Evolutionary conservation across 2,888 invertebrate genomes (phyloP), one percentile per base, ranked within the genome.

Genomic region (Prostheceraeus crozeri): DNA sequence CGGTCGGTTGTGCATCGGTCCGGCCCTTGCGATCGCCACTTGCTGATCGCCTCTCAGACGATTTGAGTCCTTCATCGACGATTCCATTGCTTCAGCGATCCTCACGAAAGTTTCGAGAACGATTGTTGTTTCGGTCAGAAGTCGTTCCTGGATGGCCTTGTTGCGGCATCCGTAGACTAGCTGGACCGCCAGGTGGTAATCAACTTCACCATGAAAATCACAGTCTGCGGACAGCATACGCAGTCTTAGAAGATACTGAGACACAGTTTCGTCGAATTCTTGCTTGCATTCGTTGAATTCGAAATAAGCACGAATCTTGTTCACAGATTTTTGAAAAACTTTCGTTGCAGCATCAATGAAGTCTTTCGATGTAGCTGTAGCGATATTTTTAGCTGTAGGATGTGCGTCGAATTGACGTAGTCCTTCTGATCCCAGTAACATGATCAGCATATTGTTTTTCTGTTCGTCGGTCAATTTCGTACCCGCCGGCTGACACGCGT

Each of bases 211-310:
- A 4, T 4, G 48, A 19, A n/a, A 30, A 19, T 48, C 48, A 19
- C 48, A 48, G 8, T 48, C 48, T 10, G 28, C 48, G n/a, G 23
- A 48, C 4, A 48, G 48, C 8, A 30, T 48, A 21, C 48, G 48
- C 4, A 48, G 48, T 25, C 25, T 30, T 21, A 30, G 23, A 10
- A 48, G 8, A 4, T 19, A 48, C 23, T 48, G 27, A 4, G 48
- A 28, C 8, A 48, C 48, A 11, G 23, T 48, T 21, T 48, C 48
- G n/a, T 23, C 23, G 11, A 30, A 48, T 11, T 30, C 48, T 48
- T 48, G 48, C 28, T 48, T 48, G 4, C 48, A 6, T 10, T 21
- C 11, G 4, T 30, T 23, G 28, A 48, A 48, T 30, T 48, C 48
- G 48, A 19, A 48, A 4, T 48, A 25, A 3, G 19, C 48, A 48